A percentile compares a stretch with the other conserved stretches of the same genome.
Conservation (phyloP, 1,140 invertebrate species). For the Nomia melanderi region DNA sequence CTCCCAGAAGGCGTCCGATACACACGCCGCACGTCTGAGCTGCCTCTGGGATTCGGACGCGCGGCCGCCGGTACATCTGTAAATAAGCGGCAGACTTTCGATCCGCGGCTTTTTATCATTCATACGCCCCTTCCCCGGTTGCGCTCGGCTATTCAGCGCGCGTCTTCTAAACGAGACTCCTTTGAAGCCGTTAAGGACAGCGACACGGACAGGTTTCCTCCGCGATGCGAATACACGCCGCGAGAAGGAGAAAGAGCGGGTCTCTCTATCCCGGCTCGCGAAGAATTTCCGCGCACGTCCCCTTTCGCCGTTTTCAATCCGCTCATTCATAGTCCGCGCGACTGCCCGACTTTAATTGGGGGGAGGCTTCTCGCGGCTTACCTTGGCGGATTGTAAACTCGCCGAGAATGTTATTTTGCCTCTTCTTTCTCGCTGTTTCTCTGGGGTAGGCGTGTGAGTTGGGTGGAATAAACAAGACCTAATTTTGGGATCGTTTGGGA, state of each 20-base stretch:
- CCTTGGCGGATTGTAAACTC: neutral
- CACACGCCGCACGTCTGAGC: neutral
- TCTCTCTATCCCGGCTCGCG: too few relatives aligned
- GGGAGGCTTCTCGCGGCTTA: neutral
- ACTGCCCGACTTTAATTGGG: neutral
- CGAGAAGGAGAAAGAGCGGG: neutral
- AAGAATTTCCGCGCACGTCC: neutral
- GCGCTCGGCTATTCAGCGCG: neutral
- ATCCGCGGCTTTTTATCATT: constrained; percentile 23
- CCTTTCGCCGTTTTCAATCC: neutral
- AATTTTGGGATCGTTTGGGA: too few relatives aligned
- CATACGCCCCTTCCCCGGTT: constrained; percentile 2
- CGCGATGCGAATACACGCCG: neutral
- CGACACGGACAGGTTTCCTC: neutral
- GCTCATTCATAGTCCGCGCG: constrained; percentile 35
- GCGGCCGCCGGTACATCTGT: neutral
- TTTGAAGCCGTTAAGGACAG: constrained; percentile 2
- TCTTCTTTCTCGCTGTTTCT: too few relatives aligned
- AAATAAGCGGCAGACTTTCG: constrained; percentile 32
- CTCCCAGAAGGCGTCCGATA: constrained; percentile 1
- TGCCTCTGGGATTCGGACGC: neutral
- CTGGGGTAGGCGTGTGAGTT: too few relatives aligned
- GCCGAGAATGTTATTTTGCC: neutral
- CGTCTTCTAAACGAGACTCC: neutral
- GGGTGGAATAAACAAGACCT: too few relatives aligned